These are phyloP conservation scores for Nycticorax nycticorax DNA, from an alignment of 2,113 vertebrate genomes.

Conservation along the genomic window DNA sequence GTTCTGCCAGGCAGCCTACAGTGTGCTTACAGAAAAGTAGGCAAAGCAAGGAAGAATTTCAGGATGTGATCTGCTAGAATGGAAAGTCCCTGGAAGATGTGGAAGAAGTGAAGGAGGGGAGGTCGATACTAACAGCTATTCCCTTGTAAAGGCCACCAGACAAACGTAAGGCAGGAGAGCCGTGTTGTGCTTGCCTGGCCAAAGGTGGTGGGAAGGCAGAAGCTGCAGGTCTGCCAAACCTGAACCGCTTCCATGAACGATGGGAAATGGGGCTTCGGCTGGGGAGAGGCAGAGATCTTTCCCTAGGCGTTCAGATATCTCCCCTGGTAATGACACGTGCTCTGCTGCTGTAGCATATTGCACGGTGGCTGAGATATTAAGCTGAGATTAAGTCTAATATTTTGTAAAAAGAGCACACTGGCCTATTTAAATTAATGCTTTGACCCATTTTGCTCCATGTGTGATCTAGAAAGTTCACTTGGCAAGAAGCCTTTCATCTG, in stretches of 20 bases:
- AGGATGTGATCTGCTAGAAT: not conserved
- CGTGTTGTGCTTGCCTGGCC: rapidly evolving
- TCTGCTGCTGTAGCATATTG: not conserved
- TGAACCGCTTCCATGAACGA: not conserved
- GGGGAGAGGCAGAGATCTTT: not conserved
- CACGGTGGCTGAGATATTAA: not conserved
- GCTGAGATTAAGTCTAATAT: slow-evolving; percentile 42
- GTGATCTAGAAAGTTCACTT: slow-evolving; percentile 35
- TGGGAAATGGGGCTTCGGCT: not conserved
- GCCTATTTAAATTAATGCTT: slow-evolving; percentile 55
- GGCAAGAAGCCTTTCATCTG: slow-evolving; percentile 50
- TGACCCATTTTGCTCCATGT: slow-evolving; percentile 33
- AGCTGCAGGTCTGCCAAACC: not conserved
- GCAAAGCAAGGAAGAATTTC: not conserved
- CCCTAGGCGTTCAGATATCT: not conserved
- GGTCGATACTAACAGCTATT: not conserved
- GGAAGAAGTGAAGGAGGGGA: not conserved
- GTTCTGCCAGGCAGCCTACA: not conserved
- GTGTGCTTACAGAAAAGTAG: not conserved
- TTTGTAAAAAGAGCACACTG: slow-evolving; percentile 38
- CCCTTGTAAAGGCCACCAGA: not conserved
- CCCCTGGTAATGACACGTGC: not conserved
- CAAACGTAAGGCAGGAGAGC: not conserved
- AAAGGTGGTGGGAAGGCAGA: not conserved
- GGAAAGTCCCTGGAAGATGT: not conserved